Percentiles rank a stretch among this genome's conserved stretches.
These are phyloP conservation scores for Calephelis virginiensis DNA, from an alignment of 1,140 invertebrate species.

Conservation along the genomic window DNA sequence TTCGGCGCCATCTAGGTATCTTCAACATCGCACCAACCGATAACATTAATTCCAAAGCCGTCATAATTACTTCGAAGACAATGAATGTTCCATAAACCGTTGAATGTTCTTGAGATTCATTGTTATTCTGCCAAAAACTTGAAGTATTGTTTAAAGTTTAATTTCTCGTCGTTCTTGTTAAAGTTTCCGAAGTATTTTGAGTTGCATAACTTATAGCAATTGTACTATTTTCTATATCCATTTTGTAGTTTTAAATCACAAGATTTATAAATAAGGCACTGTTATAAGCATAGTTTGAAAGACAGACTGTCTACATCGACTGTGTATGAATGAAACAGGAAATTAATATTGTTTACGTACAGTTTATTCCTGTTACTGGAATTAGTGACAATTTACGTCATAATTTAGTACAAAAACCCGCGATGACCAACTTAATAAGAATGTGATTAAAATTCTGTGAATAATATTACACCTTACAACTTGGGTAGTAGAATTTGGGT, in stretches of 20 bases:
- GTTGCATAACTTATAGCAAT: neutral
- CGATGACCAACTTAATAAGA: constrained; percentile 19
- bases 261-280: neutral
- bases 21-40: constrained; percentile 50
- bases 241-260: constrained; percentile 28
- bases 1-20: constrained; percentile 51
- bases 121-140: constrained; percentile 18
- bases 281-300: neutral
- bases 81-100: constrained; percentile 49
- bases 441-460: constrained; percentile 6
- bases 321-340: constrained; percentile 39
- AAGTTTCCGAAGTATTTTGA: constrained; percentile 2
- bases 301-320: constrained; percentile 23
- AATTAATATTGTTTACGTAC: constrained; percentile 41
- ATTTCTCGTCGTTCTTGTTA: neutral
- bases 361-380: constrained; percentile 38
- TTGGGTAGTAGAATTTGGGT: neutral
- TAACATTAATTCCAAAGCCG: constrained; percentile 50
- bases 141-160: constrained; percentile 20
- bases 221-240: constrained; percentile 14
- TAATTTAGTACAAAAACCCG: constrained; percentile 28
- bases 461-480: neutral
- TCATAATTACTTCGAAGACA: constrained; percentile 60
- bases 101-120: constrained; percentile 24
- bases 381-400: constrained; percentile 51